These are phyloP conservation scores for Neoaliturus tenellus DNA, from an alignment of 2,888 invertebrate species.

Conservation along the genomic window DNA sequence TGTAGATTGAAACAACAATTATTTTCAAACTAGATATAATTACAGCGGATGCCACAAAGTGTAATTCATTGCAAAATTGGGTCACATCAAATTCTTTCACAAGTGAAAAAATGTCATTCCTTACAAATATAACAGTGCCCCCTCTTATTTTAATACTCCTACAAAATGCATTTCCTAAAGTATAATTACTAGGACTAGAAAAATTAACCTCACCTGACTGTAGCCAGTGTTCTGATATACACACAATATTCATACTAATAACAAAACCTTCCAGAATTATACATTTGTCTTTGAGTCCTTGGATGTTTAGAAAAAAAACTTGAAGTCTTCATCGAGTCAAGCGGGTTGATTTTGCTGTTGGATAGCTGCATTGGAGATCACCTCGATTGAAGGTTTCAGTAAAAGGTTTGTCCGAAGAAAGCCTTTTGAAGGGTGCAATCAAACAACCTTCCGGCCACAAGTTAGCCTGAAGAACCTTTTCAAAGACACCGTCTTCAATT, in stretches of 20 bases:
- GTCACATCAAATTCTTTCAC: no score
- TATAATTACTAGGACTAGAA: not conserved
- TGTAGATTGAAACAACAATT: no score
- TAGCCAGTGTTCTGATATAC: constrained; percentile 11
- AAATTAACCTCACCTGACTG: not conserved
- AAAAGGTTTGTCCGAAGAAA: no score
- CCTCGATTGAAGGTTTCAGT: no score
- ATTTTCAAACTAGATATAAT: not conserved
- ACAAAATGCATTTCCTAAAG: not conserved
- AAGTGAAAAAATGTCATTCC: not conserved
- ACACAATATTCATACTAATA: not conserved
- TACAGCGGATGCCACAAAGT: not conserved
- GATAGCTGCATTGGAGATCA: no score
- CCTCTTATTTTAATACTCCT: not conserved
- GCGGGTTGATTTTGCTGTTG: no score
- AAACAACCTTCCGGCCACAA: no score
- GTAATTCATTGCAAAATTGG: not conserved
- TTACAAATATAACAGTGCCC: not conserved
- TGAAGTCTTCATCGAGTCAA: no score
- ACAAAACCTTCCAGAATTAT: not conserved
- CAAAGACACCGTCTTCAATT: no score
- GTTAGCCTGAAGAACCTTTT: no score
- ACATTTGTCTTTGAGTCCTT: not conserved
- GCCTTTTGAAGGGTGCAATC: no score
- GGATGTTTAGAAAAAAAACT: no score